Percentiles rank a stretch among this genome's conserved stretches.
These are phyloP conservation scores for Macrophya alboannulata DNA, from an alignment of 2,888 invertebrate genomes.

Conservation along the genomic window DNA sequence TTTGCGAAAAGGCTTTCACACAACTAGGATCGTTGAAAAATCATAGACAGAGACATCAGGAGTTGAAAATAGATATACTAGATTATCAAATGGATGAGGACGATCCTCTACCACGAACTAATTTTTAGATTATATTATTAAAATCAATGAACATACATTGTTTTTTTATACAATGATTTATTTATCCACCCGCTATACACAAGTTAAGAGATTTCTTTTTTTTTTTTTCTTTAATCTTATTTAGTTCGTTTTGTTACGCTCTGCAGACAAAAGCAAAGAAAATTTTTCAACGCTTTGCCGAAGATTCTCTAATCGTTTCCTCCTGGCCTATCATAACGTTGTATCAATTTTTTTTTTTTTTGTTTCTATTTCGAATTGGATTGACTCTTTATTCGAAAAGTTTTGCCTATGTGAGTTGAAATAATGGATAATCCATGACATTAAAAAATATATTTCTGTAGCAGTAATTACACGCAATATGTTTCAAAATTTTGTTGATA, in stretches of 20 bases:
- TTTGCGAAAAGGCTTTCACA: slow-evolving; percentile 73
- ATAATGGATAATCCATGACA: background rate
- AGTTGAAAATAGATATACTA: slow-evolving; percentile 68
- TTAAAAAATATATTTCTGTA: background rate
- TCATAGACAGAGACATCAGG: slow-evolving; percentile 70
- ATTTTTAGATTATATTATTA: background rate
- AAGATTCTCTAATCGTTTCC: too few species aligned
- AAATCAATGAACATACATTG: background rate
- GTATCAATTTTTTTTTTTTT: too few species aligned
- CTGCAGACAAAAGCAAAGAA: too few species aligned
- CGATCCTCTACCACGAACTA: slow-evolving; percentile 63
- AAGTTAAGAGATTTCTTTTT: too few species aligned
- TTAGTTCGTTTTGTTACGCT: too few species aligned
- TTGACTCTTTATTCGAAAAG: too few species aligned
- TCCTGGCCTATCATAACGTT: too few species aligned
- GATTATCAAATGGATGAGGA: slow-evolving; percentile 71
- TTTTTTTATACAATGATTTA: too few species aligned
- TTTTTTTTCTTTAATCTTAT: background rate
- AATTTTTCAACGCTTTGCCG: too few species aligned
- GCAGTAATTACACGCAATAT: background rate
- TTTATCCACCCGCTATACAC: too few species aligned
- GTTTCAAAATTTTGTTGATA: background rate
- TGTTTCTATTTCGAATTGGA: too few species aligned
- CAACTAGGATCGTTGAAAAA: slow-evolving; percentile 72
- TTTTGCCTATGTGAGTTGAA: too few species aligned